Percentiles rank a stretch among this genome's conserved stretches.
Conservation (phyloP, 2,888 invertebrate genomes). For the Melinaea menophilus region DNA sequence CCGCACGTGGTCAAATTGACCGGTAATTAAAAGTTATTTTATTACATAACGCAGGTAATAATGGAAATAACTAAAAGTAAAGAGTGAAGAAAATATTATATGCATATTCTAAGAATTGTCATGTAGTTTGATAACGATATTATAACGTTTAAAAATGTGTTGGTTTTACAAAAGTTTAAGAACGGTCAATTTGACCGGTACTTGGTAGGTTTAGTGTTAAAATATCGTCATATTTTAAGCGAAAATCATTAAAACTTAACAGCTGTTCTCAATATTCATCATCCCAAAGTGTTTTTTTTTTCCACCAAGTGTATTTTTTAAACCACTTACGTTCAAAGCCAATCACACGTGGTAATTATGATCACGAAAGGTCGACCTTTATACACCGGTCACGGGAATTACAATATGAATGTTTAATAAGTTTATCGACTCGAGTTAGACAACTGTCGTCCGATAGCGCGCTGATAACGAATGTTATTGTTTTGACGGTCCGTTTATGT, state of each 20-base stretch:
- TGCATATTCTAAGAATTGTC: too few species aligned
- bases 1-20: too few species aligned
- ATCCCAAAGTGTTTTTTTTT: conserved; percentile 22
- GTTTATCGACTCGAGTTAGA: conserved; percentile 13
- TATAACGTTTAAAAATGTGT: too few species aligned
- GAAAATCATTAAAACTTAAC: background rate
- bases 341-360: conserved; percentile 35
- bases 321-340: conserved; percentile 53
- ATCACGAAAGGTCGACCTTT: conserved; percentile 35
- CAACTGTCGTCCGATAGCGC: conserved; percentile 22
- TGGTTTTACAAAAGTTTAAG: too few species aligned
- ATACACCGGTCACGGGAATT: conserved; percentile 13
- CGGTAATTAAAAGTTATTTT: too few species aligned
- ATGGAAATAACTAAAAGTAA: too few species aligned
- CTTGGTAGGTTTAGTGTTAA: background rate
- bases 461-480: conserved; percentile 36
- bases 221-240: background rate
- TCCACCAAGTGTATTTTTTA: conserved; percentile 35
- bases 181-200: too few species aligned
- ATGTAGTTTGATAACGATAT: too few species aligned
- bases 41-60: too few species aligned
- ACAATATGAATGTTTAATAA: conserved; percentile 22
- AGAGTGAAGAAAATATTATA: too few species aligned
- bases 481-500: conserved; percentile 31
- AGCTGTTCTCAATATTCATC: conserved; percentile 9